These are phyloP conservation scores for Lacerta bilineata DNA, from an alignment of 2,797 vertebrate genomes.

Conservation along the genomic window DNA sequence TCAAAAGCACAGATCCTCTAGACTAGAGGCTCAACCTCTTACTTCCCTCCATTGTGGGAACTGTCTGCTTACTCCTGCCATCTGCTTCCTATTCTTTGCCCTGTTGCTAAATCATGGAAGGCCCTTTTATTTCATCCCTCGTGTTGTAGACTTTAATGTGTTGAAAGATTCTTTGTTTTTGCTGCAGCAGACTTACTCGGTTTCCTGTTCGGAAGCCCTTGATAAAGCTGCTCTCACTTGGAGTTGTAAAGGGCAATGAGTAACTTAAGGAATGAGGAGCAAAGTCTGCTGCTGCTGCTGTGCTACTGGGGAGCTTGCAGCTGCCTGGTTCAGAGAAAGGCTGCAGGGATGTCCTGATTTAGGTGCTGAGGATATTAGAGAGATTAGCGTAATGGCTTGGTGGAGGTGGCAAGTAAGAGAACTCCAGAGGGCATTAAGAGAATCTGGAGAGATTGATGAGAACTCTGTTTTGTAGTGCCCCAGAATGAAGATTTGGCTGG, in stretches of 20 bases:
- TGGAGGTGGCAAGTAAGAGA: too few species aligned
- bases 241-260: neutral
- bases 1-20: fast-evolving
- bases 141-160: neutral
- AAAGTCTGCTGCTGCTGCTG: neutral
- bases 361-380: neutral
- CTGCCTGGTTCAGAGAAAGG: neutral
- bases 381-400: too few species aligned
- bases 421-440: neutral
- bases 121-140: neutral
- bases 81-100: neutral
- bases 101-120: neutral
- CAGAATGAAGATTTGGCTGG: neutral
- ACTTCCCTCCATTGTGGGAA: neutral
- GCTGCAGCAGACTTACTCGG: neutral
- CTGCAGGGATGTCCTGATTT: neutral
- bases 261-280: neutral
- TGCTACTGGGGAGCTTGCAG: neutral
- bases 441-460: neutral
- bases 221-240: neutral
- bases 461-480: neutral
- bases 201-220: neutral
- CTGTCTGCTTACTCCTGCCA: neutral
- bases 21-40: neutral
- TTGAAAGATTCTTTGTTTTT: too few species aligned